These are phyloP conservation scores for Hoplodrina blanda DNA, from an alignment of 2,888 invertebrate genomes.

Conservation along the genomic window DNA sequence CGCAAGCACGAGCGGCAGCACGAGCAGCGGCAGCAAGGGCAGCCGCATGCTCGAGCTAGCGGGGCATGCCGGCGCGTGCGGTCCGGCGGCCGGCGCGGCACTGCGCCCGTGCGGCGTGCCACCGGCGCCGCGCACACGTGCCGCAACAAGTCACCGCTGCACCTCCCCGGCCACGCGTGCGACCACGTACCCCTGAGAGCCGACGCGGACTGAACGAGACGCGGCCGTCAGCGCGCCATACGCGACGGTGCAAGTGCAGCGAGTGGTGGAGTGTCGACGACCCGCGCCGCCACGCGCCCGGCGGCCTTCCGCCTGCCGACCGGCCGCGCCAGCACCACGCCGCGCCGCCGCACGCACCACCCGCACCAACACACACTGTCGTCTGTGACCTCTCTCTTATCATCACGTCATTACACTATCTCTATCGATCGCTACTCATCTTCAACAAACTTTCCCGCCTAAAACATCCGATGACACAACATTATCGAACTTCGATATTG, in stretches of 20 bases:
- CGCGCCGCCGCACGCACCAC: conserved; percentile 36
- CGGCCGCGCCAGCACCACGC: conserved; percentile 35
- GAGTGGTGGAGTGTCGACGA: conserved; percentile 72
- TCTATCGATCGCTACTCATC: conserved; percentile 17
- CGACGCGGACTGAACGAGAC: conserved; percentile 81
- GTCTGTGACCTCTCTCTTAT: conserved; percentile 25
- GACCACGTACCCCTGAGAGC: conserved; percentile 79
- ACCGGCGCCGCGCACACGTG: conserved; percentile 68
- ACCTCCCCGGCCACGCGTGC: conserved; percentile 73
- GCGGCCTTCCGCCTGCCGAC: conserved; percentile 69
- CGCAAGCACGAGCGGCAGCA: conserved; percentile 88
- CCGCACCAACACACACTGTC: conserved; percentile 23
- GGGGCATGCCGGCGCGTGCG: conserved; percentile 86
- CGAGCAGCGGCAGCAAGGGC: conserved; percentile 88
- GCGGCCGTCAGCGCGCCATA: conserved; percentile 64
- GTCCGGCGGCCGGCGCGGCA: conserved; percentile 78
- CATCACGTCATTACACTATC: conserved; percentile 21
- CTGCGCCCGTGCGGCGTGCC: conserved; percentile 64
- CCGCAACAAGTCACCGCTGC: conserved; percentile 71
- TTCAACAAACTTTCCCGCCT: conserved; percentile 25
- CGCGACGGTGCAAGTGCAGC: conserved; percentile 75
- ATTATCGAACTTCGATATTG: conserved; percentile 20
- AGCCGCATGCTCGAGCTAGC: conserved; percentile 88
- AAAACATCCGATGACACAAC: conserved; percentile 16
- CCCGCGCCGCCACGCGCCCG: conserved; percentile 71